A percentile compares a stretch with the other conserved stretches of the same genome.
Conservation (phyloP, 2,888 invertebrate species). For the Cephus pulcher region DNA sequence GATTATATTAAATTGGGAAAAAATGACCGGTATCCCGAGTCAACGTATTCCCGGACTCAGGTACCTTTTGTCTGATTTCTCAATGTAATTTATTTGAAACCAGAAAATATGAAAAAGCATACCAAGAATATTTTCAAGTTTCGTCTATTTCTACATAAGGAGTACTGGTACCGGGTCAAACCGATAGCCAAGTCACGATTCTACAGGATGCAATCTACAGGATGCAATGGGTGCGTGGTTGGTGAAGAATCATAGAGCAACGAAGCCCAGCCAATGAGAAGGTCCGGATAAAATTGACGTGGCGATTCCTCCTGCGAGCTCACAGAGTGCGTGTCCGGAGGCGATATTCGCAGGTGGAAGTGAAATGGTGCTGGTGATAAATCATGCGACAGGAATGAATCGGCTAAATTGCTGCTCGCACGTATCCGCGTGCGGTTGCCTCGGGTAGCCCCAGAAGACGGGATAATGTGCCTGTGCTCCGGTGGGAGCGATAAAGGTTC, state of each 20-base stretch:
- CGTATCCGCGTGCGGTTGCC: constrained; percentile 43
- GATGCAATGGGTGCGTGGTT: too few species aligned
- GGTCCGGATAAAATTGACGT: neutral
- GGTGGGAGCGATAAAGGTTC: neutral
- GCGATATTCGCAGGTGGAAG: constrained; percentile 6
- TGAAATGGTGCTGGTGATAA: constrained; percentile 36
- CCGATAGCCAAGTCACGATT: neutral
- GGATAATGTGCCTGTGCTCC: constrained; percentile 7
- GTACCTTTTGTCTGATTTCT: neutral
- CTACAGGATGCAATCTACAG: neutral
- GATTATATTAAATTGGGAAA: neutral
- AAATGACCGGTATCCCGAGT: neutral
- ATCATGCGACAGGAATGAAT: constrained; percentile 62
- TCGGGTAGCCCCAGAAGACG: constrained; percentile 10
- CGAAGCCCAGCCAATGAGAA: neutral
- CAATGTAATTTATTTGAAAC: neutral
- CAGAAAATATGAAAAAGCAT: neutral
- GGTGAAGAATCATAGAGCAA: neutral
- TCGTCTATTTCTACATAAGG: neutral
- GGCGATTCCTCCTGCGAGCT: constrained; percentile 8
- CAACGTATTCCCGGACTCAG: neutral
- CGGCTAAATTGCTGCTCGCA: constrained; percentile 62
- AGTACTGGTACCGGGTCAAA: neutral
- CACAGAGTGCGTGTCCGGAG: neutral
- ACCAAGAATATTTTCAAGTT: neutral